Base-by-base conservation (phyloP, 2,888 invertebrate genomes). In the Philereme vetulata region DNA sequence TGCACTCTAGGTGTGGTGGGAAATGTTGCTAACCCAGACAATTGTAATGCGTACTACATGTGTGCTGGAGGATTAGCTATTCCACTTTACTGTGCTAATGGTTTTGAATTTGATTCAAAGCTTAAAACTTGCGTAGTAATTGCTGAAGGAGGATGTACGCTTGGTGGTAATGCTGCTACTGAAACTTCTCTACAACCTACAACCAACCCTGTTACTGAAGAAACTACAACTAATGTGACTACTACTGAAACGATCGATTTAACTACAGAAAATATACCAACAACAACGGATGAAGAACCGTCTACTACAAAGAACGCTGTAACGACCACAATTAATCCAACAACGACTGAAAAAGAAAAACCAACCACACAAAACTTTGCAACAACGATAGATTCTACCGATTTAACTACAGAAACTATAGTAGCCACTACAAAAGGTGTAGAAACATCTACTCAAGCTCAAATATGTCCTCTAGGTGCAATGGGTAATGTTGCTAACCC, bases 41-140 rank as follows among this genome's bases (percentile, higher is more conserved):
- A 38, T 0, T 71, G 71, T 32, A 38, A 54, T 0, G 51, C 38
- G 0, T 71, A 68, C 56, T 71, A 57, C 21, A 42, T 71, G 55
- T 78, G 78, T 38, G 51, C 65, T 0, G 68, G 58, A 4, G 78
- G 78, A 0, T 44, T 60, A 8, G 61, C 72, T 0, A 58, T 71
- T 6, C 64, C 62, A 3, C 46, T 74, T 5, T 65, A 44, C 35
- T 78, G 78, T 38, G 60, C 56, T 3, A 55, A 48, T 5, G 73
- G 72, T 33, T 67, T 66, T 21, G 76, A 78, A 59, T 65, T 53
- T 44, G 51, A 61, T 11, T 48, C 59, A 9, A 47, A 34, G 0
- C 7, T 34, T 10, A 44, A 21, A 36, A 21, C 11, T 9, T 74
- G 72, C 45, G 62, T 69, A 5, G 44, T 36, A 32, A 73, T 74